Conservation (phyloP, 2,797 vertebrate genomes). For the Hoplostethus mediterraneus region DNA sequence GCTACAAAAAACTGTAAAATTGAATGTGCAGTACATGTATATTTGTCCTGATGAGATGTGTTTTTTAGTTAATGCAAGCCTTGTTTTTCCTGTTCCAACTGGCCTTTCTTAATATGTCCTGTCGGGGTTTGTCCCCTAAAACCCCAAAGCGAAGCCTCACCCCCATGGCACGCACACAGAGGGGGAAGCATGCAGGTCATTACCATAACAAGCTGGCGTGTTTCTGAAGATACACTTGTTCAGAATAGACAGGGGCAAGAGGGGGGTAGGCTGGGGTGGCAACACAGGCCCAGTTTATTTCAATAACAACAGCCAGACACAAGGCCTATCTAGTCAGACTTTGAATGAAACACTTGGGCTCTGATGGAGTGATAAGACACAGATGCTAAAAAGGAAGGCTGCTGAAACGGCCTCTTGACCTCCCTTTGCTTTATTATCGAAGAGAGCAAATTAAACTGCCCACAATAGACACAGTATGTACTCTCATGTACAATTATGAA, state of each 20-base stretch:
- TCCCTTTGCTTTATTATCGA: slow-evolving; percentile 27
- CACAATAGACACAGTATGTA: slow-evolving; percentile 4
- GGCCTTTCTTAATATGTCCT: slow-evolving; percentile 62
- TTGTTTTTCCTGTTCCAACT: slow-evolving; percentile 59
- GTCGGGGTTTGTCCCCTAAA: slow-evolving; percentile 56
- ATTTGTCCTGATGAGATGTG: slow-evolving; percentile 8
- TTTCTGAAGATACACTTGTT: slow-evolving; percentile 97
- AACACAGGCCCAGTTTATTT: slow-evolving; percentile 82
- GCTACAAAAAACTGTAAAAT: neutral
- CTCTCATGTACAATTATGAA: slow-evolving; percentile 4
- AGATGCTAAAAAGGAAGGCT: slow-evolving; percentile 76
- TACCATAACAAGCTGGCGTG: slow-evolving; percentile 95
- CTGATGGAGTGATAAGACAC: slow-evolving; percentile 85
- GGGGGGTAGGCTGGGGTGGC: slow-evolving; percentile 63
- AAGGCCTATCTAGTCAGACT: slow-evolving; percentile 82
- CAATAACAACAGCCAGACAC: slow-evolving; percentile 88
- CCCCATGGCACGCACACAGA: slow-evolving; percentile 74
- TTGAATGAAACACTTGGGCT: slow-evolving; percentile 86
- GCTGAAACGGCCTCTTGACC: slow-evolving; percentile 69
- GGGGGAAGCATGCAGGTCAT: slow-evolving; percentile 87
- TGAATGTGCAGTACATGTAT: slow-evolving; percentile 9
- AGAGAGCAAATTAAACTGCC: slow-evolving; percentile 10
- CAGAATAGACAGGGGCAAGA: slow-evolving; percentile 77
- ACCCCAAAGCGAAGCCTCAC: slow-evolving; percentile 61
- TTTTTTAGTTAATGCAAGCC: slow-evolving; percentile 36